Evolutionary conservation across 2,888 invertebrate genomes (phyloP), one percentile per base, ranked within the genome.

Genomic region (Blastobasis adustella): DNA sequence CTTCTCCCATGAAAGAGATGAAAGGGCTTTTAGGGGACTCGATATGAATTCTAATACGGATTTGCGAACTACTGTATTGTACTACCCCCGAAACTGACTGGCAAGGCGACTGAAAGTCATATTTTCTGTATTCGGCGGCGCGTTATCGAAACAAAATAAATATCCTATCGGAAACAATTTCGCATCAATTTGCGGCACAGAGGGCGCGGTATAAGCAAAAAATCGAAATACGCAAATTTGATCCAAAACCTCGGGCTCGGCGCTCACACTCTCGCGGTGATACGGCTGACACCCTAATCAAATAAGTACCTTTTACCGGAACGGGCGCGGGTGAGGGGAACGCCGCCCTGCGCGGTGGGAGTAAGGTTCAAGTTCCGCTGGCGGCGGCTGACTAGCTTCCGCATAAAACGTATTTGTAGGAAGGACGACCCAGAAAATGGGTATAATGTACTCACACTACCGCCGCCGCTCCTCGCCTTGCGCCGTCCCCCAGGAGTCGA

Each of bases 381-480:
- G 53, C 56, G 49, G 51, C 52, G 47, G 71, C 76, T 74, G 82
- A 79, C 83, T 85, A 78, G 86, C 87, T 86, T 86, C 86, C 87
- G 85, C 80, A 83, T 87, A 87, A 86, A 88, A 84, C 85, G 87
- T 88, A 88, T 88, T 88, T 88, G 88, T 87, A 82, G 85, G 86
- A 87, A 88, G 86, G 88, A 87, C 88, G 88, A 87, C 86, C 86
- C 87, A 88, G 88, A 87, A 88, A 88, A 88, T 87, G 83, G 85
- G 84, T 87, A 88, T 87, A 86, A 87, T 88, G 82, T 85, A 86
- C 88, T 86, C 87, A 85, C 84, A 87, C 87, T 84, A 82, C 83
- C 77, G 65, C 61, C 66, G 75, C 75, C 73, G 75, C 79, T 79
- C 73, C 80, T 80, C 81, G 79, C 83, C 82, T 82, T 81, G 77